Evolutionary conservation across 2,888 invertebrate genomes (phyloP), one percentile per base, ranked within the genome.

Genomic region (Eupelmus urozonus): DNA sequence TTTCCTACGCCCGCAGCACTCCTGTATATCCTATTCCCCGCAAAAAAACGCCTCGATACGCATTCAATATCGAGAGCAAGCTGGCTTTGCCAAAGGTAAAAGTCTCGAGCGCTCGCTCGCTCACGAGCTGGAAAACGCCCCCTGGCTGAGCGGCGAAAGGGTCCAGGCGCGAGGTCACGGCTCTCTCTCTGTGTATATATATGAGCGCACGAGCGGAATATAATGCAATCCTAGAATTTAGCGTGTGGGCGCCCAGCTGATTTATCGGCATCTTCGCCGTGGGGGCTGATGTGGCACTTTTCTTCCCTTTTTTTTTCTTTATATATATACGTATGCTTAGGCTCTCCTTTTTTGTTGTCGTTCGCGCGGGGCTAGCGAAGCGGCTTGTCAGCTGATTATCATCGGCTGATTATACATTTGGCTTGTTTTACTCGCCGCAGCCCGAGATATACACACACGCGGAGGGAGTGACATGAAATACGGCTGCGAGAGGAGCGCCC

Each of bases 121-220:
- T n/a, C n/a, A n/a, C n/a, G n/a, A n/a, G n/a, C n/a, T n/a, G 34
- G 25, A 23, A 49, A 62, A 62, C 75, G 75, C 67, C 69, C 62
- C 51, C 69, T 63, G 3, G 23, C 53, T 59, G 51, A 2, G 9
- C 42, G 60, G 70, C 29, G 59, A 60, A 71, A 60, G 70, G 70
- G 70, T 60, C 60, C 70, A 18, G 9, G 9, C 23, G 63, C 76
- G 76, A 76, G 76, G 70, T 65, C 76, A 70, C 57, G 27, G 42
- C 13, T 25, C 3, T 51, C 59, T 7, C 59, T 1, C 23, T 16
- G 42, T 5, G 62, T 13, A 5, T 5, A 18, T 25, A 65, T 45
- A n/a, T 16, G 16, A 2, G 13, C 16, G 9, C 9, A 34, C 9
- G 1, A 51, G 2, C n/a, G 2, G 20, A 3, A 20, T 7, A 51